These are phyloP conservation scores for Polyommatus iphigenia DNA, from an alignment of 2,888 invertebrate genomes.

Conservation along the genomic window DNA sequence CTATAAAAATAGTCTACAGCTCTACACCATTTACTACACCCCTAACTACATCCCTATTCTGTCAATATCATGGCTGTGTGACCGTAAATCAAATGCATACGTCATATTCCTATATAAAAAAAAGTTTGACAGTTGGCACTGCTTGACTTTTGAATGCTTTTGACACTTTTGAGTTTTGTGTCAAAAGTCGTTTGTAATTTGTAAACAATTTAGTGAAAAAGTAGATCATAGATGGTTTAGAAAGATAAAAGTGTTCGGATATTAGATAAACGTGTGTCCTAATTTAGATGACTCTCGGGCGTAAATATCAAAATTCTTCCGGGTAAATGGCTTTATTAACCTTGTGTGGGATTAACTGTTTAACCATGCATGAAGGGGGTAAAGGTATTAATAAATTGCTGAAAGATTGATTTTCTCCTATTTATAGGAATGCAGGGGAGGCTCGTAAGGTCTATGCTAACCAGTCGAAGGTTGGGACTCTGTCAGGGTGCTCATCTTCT, in stretches of 20 bases:
- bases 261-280: neutral
- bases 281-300: conserved; percentile 71
- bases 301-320: conserved; percentile 76
- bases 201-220: conserved; percentile 26
- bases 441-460: conserved; percentile 74
- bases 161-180: neutral
- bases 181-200: neutral
- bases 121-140: no score
- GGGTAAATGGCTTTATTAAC: conserved; percentile 71
- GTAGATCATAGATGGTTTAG: conserved; percentile 18
- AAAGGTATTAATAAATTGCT: conserved; percentile 56
- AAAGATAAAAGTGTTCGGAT: conserved; percentile 8
- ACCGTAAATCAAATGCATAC: no score
- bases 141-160: neutral
- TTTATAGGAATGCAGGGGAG: conserved; percentile 79
- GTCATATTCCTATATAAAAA: no score
- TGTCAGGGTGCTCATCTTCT: conserved; percentile 86
- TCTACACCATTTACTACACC: no score
- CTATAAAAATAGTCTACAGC: no score
- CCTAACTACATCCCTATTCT: no score
- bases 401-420: conserved; percentile 75
- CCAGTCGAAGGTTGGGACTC: conserved; percentile 83
- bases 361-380: conserved; percentile 67
- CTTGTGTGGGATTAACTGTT: conserved; percentile 53
- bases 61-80: no score